Percentiles rank a stretch among this genome's conserved stretches.
Evolutionary conservation across 2,113 vertebrate species (phyloP).

Genomic region (Cinclus mexicanus): DNA sequence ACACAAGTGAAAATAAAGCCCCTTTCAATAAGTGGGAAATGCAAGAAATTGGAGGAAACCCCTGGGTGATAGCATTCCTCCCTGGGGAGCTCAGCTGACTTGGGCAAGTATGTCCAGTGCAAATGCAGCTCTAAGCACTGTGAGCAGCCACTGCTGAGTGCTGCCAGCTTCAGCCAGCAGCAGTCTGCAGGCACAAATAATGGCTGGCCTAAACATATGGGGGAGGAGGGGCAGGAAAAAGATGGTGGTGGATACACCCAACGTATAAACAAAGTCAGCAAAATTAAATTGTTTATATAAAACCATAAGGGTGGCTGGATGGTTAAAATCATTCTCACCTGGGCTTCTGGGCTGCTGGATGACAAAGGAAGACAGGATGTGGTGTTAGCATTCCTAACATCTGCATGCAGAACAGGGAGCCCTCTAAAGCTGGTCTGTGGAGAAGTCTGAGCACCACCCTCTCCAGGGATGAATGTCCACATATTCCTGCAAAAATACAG

Average conservation of each 20-base stretch:
- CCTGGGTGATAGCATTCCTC: neutral
- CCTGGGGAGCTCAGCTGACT: neutral
- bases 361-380: neutral
- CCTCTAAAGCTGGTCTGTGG: neutral
- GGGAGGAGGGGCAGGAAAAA: fast-evolving
- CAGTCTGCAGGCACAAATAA: neutral
- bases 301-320: neutral
- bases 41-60: neutral
- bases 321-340: neutral
- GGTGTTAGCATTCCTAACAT: fast-evolving
- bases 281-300: neutral
- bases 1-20: neutral
- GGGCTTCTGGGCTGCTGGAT: neutral
- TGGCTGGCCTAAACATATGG: neutral
- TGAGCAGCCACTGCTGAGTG: neutral
- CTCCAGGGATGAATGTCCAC: neutral
- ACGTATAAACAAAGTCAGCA: neutral
- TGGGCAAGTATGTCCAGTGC: neutral
- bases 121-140: neutral
- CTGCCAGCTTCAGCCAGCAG: neutral
- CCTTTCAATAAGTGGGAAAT: neutral
- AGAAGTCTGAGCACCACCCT: neutral
- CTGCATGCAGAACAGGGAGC: neutral
- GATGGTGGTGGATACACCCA: neutral
- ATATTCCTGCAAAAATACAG: neutral